Base-by-base conservation (phyloP, 2,888 invertebrate genomes). In the Dione vanillae region DNA sequence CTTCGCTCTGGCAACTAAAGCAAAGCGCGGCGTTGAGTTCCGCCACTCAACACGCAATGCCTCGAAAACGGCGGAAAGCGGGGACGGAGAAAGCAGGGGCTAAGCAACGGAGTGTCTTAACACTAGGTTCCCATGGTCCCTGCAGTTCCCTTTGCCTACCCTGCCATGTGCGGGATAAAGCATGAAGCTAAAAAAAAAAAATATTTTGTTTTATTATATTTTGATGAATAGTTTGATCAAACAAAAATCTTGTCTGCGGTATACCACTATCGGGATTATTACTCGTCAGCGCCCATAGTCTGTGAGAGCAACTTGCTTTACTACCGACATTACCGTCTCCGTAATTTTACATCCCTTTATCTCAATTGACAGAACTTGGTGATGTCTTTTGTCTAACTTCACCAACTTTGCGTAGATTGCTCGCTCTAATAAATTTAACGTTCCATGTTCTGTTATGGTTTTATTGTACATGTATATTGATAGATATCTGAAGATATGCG, bases 281-380 rank as follows among this genome's bases (percentile, higher is more conserved):
- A 76, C 78, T 75, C 79, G 75, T 74, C 77, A 75, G 71, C 65
- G 74, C 70, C 64, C 71, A 77, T 54, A 68, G 72, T 66, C 72
- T 69, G 67, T 62, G 72, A 72, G 78, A 81, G 78, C 78, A 81
- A 85, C 81, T 87, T 83, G 83, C 82, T 88, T 87, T 86, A 86
- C 82, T 82, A 78, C 83, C 81, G 79, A 81, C 84, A 84, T 89
- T 83, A 88, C 85, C 85, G 86, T 84, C 83, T 83, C 85, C 85
- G 85, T 89, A 87, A 90, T 89, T 89, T 90, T 85, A 88, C 86
- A 84, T 89, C 87, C 86, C 89, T 89, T 89, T 91, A 90, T 89
- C 89, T 88, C 83, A 84, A 88, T 87, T 83, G 85, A 83, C 86
- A 85, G 84, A 86, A 90, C 84, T 89, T 88, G 82, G 82, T 84